Evolutionary conservation across 2,888 invertebrate genomes (phyloP), one percentile per base, ranked within the genome.

Genomic region (Pseudococcus longispinus): DNA sequence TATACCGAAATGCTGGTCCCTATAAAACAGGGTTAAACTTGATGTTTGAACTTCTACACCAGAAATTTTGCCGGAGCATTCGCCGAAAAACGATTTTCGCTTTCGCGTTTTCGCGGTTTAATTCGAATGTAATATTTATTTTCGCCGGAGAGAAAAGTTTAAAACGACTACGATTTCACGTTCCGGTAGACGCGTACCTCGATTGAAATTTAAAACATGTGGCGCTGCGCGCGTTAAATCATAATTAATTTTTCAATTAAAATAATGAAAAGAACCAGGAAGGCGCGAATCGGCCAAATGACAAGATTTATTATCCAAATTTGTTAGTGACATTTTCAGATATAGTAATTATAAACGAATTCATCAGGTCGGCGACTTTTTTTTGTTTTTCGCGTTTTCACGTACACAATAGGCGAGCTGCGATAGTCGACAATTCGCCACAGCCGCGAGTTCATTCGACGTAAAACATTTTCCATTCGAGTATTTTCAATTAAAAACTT

Each of bases 281-380:
- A 42, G 23, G 42, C 29, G 77, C 29, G 70, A 70, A 29, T 70
- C 70, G 77, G 77, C 11, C 20, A 42, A 42, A 42, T 80, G 77
- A 80, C 77, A 42, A 80, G 77, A 80, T 80, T 80, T 80, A 80
- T 80, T 80, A 80, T 80, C 77, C 77, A 80, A 80, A 80, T 80
- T 80, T 80, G 77, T 11, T 11, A 9, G 77, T 42, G 77, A 80
- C 77, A 80, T 80, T 80, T 80, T 80, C 42, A 42, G 42, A 80
- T 37, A 20, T 4, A 26, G 77, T 42, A 80, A 80, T 80, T 80
- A 80, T 80, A 80, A 80, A 80, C 77, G 42, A 80, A 80, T 80
- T 80, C 77, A 42, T 80, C 77, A 80, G 42, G 20, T 37, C 42
- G 42, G 32, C 15, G 32, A 29, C 74, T 32, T 15, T 29, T 70